phyloP scores from a whole-genome alignment of 64 coral and sea anemone species.

The Cladopsammia gracilis region DNA sequence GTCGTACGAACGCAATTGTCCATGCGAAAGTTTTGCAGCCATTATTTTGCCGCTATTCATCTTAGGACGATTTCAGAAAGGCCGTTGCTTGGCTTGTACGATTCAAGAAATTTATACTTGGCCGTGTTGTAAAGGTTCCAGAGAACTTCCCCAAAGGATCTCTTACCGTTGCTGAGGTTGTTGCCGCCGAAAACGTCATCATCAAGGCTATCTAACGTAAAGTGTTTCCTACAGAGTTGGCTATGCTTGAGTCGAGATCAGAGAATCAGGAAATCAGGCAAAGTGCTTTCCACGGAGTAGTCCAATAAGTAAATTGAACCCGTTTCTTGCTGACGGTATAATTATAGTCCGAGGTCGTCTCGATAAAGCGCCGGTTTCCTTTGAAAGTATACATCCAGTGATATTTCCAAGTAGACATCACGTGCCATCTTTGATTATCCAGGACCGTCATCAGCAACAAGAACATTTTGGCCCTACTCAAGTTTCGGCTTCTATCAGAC shows the following conservation, averaged over 20 bases:
- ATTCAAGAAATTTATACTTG: constrained; percentile 6
- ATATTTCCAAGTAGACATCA: constrained; percentile 49
- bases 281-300: neutral
- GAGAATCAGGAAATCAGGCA: neutral
- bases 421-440: constrained; percentile 51
- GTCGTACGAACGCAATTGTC: neutral
- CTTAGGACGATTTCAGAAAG: neutral
- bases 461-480: constrained; percentile 12
- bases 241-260: neutral
- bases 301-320: constrained; percentile 4
- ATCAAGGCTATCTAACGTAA: constrained; percentile 13
- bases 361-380: constrained; percentile 12
- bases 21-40: neutral
- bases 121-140: neutral
- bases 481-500: neutral
- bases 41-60: neutral
- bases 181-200: constrained; percentile 3
- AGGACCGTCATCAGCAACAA: constrained; percentile 23
- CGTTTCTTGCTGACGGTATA: constrained; percentile 41
- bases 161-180: neutral
- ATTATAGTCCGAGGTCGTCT: constrained; percentile 57
- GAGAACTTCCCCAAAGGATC: neutral
- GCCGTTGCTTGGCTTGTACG: constrained; percentile 22
- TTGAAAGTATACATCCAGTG: constrained; percentile 49
- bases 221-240: neutral